Percentiles rank a stretch among this genome's conserved stretches.
Conservation (phyloP, 1,140 invertebrate genomes). For the Nomia melanderi region DNA sequence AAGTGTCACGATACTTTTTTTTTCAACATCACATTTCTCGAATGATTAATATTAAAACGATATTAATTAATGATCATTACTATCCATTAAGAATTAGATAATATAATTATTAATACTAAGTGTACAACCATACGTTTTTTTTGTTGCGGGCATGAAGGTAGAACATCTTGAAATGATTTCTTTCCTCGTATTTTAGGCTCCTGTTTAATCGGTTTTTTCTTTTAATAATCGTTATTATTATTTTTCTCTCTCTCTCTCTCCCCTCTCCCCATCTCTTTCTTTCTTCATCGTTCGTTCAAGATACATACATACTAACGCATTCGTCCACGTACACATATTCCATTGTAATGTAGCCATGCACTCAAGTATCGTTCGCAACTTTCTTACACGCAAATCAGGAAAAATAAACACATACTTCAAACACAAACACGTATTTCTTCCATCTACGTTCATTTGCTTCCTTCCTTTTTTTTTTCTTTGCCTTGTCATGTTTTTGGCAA, state of each 20-base stretch:
- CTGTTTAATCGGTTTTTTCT: constrained; percentile 47
- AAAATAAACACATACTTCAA: constrained; percentile 26
- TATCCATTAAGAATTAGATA: constrained; percentile 79
- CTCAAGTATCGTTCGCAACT: not conserved
- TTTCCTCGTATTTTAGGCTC: constrained; percentile 62
- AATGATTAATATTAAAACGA: constrained; percentile 80
- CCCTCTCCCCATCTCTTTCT: constrained; percentile 49
- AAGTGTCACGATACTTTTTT: constrained; percentile 74
- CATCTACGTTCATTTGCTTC: constrained; percentile 19
- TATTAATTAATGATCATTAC: constrained; percentile 77
- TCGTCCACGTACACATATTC: not conserved
- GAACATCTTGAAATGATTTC: constrained; percentile 68
- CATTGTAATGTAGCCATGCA: not conserved
- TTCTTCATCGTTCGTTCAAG: constrained; percentile 36
- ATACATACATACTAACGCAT: constrained; percentile 3
- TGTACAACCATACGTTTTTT: constrained; percentile 78
- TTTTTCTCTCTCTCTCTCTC: constrained; percentile 49
- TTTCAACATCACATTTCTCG: constrained; percentile 78
- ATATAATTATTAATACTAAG: constrained; percentile 81
- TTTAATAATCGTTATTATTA: constrained; percentile 46
- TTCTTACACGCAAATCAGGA: constrained; percentile 10
- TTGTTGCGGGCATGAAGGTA: constrained; percentile 67
- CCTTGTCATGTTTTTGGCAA: constrained; percentile 46
- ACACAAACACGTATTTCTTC: constrained; percentile 42
- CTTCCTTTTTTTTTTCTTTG: constrained; percentile 43